Base-by-base conservation (phyloP, 1,140 invertebrate species). In the Leptoteleia sp. region DNA sequence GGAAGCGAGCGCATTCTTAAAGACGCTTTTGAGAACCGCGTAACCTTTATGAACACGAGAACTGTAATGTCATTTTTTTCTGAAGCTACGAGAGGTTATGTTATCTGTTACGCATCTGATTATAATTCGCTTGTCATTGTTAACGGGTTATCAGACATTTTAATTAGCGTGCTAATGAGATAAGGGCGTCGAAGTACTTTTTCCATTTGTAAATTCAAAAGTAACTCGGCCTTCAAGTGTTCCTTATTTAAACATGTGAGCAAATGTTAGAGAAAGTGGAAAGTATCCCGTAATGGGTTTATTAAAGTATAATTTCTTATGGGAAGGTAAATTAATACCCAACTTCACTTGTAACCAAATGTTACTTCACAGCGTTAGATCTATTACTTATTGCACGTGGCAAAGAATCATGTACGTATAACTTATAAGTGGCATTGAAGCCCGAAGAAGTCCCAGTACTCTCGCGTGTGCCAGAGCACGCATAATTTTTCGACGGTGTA, bases 1-100 rank as follows among this genome's bases (percentile, higher is more conserved):
- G n/a, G 17, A 54, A 43, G 17, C 17, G 19, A n/a, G n/a, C 7
- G 4, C 43, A 54, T 11, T 62, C 17, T 27, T 43, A 11, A 35
- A 19, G 33, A n/a, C 22, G 43, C 11, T 48, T 65, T 65, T 52
- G 61, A 65, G 61, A 65, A 65, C 59, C n/a, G 29, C 19, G n/a
- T 61, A 47, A 62, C 57, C 57, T 62, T 62, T 62, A 17, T 29
- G 6, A 48, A 40, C 19, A 48, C 29, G 16, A 12, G 0, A 52
- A 42, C 1, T 35, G 19, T 38, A 38, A 62, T 38, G 57, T 62
- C 57, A 62, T 62, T 19, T 33, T 47, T 59, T 29, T 59, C 35
- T n/a, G n/a, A n/a, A n/a, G n/a, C n/a, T n/a, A n/a, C n/a, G 29
- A 19, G 55, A 27, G 35, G 43, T 57, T 57, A 57, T 3, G 19